Conservation (phyloP, 2,888 invertebrate species). For the Latrodectus elegans region DNA sequence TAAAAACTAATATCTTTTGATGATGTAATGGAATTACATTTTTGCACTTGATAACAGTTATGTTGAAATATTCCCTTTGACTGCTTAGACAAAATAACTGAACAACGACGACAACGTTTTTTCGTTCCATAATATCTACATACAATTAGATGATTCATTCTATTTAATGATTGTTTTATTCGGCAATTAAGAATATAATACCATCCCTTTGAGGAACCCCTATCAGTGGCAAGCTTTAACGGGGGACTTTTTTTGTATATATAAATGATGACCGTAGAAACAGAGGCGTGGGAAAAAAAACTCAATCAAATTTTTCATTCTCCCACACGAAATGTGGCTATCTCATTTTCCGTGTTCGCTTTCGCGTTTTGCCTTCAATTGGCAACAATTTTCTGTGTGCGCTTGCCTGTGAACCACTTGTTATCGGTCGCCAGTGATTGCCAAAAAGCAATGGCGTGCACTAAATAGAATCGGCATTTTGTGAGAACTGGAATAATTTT, state of each 20-base stretch:
- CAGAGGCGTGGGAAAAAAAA: not conserved
- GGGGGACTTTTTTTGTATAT: not conserved
- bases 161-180: constrained; percentile 22
- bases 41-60: too few relatives aligned
- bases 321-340: not conserved
- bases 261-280: not conserved
- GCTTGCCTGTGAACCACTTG: not conserved
- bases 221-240: not conserved
- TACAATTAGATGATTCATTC: constrained; percentile 25
- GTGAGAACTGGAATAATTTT: not conserved
- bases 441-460: not conserved
- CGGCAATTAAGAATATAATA: constrained; percentile 46
- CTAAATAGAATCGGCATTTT: not conserved
- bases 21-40: too few relatives aligned
- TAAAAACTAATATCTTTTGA: too few relatives aligned
- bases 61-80: too few relatives aligned
- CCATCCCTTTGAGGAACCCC: not conserved
- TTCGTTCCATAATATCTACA: too few relatives aligned
- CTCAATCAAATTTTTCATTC: not conserved
- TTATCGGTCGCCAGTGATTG: not conserved
- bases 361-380: not conserved
- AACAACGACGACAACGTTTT: too few relatives aligned
- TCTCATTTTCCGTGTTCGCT: not conserved
- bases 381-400: not conserved
- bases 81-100: too few relatives aligned